Conservation (phyloP, 2,888 invertebrate genomes). For the Clanis bilineata region DNA sequence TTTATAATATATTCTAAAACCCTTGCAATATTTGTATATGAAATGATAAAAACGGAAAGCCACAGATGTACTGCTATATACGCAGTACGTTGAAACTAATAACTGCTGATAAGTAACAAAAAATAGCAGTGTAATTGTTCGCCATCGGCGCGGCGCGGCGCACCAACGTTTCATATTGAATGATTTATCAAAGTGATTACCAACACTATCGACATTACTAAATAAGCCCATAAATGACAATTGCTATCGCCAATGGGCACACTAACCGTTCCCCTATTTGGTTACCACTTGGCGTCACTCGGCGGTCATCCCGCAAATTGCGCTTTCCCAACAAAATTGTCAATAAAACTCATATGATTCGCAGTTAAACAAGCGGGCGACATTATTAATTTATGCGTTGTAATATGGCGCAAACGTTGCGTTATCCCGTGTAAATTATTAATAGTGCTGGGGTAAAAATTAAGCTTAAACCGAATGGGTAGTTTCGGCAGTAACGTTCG, state of each 20-base stretch:
- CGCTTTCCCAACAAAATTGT: constrained; percentile 81
- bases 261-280: constrained; percentile 64
- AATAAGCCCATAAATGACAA: constrained; percentile 59
- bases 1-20: background rate
- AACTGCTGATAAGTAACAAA: background rate
- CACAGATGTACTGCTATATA: background rate
- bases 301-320: constrained; percentile 80
- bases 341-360: constrained; percentile 83
- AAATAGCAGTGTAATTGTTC: background rate
- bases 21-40: background rate
- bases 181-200: constrained; percentile 34
- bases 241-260: constrained; percentile 46
- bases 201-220: constrained; percentile 53
- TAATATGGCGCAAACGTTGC: constrained; percentile 80
- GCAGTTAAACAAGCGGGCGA: constrained; percentile 81
- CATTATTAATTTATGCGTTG: constrained; percentile 82
- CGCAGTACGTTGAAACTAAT: background rate
- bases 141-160: background rate
- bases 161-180: background rate
- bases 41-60: background rate
- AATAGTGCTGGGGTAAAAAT: constrained; percentile 82
- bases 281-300: constrained; percentile 75
- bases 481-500: constrained; percentile 74
- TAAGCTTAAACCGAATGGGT: constrained; percentile 81
- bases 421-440: constrained; percentile 81